Percentiles rank a stretch among this genome's conserved stretches.
These are phyloP conservation scores for Drosophila gunungcola DNA, from an alignment of 1,140 invertebrate genomes.

Conservation along the genomic window DNA sequence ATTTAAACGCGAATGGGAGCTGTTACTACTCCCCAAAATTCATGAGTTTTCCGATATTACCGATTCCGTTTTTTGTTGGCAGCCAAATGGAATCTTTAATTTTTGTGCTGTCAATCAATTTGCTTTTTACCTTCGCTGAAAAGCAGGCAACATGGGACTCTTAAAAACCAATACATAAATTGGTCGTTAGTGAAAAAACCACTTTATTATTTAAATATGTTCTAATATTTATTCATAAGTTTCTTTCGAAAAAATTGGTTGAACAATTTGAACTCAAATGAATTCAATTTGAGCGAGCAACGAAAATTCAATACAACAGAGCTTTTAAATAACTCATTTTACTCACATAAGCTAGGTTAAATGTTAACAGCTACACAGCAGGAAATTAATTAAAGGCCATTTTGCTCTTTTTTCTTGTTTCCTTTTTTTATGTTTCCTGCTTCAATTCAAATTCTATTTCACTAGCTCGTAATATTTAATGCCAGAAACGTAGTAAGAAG, in stretches of 20 bases:
- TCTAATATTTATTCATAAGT: neutral
- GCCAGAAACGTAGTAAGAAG: neutral
- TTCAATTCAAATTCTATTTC: conserved; percentile 20
- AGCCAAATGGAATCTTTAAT: conserved; percentile 3
- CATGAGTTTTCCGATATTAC: neutral
- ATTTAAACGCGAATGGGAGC: too few species aligned
- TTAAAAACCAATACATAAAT: conserved; percentile 1
- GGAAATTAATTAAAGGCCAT: conserved; percentile 44
- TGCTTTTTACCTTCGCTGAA: neutral
- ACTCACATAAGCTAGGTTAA: neutral
- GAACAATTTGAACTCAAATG: neutral
- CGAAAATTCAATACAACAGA: too few species aligned
- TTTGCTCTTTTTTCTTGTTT: neutral
- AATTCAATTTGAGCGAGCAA: neutral
- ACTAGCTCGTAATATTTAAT: conserved; percentile 1
- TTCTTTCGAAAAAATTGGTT: neutral
- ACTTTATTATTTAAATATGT: neutral
- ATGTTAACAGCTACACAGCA: neutral
- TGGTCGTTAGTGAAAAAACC: neutral
- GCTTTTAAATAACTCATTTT: too few species aligned
- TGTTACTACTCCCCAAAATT: neutral
- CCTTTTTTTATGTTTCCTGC: neutral
- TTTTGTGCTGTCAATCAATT: conserved; percentile 2
- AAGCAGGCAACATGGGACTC: neutral
- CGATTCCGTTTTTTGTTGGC: neutral